A percentile compares a stretch with the other conserved stretches of the same genome.
These are phyloP conservation scores for Pyrochroa serraticornis DNA, from an alignment of 2,888 invertebrate genomes.

Conservation along the genomic window DNA sequence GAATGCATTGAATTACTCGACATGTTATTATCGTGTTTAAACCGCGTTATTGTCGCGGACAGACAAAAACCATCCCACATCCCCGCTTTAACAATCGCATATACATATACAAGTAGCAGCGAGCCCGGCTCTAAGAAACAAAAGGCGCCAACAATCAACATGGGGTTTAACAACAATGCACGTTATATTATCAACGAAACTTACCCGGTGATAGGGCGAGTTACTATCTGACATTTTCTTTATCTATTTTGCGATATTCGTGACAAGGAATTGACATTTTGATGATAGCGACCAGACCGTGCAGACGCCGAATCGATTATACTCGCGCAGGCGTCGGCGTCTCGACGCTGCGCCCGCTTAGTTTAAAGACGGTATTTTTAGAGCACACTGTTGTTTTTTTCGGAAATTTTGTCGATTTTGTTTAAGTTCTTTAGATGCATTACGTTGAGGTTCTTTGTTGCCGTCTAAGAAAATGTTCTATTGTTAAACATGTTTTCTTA, in stretches of 20 bases:
- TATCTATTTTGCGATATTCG: conserved; percentile 48
- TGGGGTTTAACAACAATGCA: conserved; percentile 5
- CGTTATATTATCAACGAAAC: conserved; percentile 31
- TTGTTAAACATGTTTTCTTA: too few species aligned
- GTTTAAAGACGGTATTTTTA: conserved; percentile 18
- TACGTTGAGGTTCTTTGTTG: too few species aligned
- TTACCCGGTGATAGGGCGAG: conserved; percentile 47
- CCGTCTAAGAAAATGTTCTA: too few species aligned
- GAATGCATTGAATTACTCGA: conserved; percentile 6
- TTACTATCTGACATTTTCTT: conserved; percentile 56
- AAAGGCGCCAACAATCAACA: conserved; percentile 3
- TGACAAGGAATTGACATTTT: conserved; percentile 57
- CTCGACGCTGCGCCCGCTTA: conserved; percentile 25
- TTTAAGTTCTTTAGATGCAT: too few species aligned
- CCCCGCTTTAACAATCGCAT: conserved; percentile 13
- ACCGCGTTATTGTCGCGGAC: conserved; percentile 9
- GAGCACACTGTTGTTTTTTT: not conserved
- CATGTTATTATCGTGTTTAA: conserved; percentile 2
- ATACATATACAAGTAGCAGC: conserved; percentile 12
- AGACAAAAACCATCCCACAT: conserved; percentile 17
- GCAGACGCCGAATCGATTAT: conserved; percentile 45
- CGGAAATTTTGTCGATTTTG: too few species aligned
- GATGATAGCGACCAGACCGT: conserved; percentile 44
- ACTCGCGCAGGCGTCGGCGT: conserved; percentile 45
- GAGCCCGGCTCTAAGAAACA: conserved; percentile 21